These are phyloP conservation scores for Drosophila biarmipes DNA, from an alignment of 1,140 invertebrate species.

Conservation along the genomic window DNA sequence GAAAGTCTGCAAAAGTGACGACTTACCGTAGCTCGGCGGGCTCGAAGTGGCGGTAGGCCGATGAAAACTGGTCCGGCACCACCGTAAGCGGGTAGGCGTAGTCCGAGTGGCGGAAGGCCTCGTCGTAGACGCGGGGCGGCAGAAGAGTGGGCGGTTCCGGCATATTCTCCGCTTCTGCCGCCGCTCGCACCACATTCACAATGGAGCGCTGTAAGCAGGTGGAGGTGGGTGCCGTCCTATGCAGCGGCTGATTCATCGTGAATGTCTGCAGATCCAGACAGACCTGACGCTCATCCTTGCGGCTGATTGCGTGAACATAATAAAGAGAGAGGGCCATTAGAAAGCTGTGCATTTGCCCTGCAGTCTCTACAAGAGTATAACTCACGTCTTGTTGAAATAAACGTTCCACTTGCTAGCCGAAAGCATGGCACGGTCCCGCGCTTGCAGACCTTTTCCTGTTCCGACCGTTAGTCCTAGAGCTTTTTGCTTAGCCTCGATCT, in stretches of 20 bases:
- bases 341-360: too few relatives aligned
- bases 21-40: constrained; percentile 88
- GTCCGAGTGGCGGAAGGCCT: constrained; percentile 37
- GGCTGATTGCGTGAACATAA: constrained; percentile 35
- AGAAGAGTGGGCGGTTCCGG: constrained; percentile 54
- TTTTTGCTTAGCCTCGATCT: constrained; percentile 84
- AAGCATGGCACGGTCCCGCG: constrained; percentile 93
- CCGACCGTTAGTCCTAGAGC: constrained; percentile 85
- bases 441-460: constrained; percentile 88
- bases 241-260: constrained; percentile 71
- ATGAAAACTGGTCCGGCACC: constrained; percentile 96
- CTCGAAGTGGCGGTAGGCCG: constrained; percentile 90
- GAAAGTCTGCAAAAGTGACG: too few relatives aligned
- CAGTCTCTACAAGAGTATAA: not conserved
- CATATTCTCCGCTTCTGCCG: constrained; percentile 67
- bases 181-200: constrained; percentile 43
- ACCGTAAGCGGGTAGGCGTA: constrained; percentile 93
- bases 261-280: constrained; percentile 83
- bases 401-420: constrained; percentile 95
- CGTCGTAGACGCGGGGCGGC: constrained; percentile 46
- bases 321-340: not conserved
- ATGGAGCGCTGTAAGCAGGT: constrained; percentile 59
- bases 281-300: constrained; percentile 75
- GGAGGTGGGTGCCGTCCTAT: constrained; percentile 47
- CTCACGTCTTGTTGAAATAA: constrained; percentile 90